phyloP scores from a whole-genome alignment of 2,888 invertebrate genomes.

The Orthosia gracilis region DNA sequence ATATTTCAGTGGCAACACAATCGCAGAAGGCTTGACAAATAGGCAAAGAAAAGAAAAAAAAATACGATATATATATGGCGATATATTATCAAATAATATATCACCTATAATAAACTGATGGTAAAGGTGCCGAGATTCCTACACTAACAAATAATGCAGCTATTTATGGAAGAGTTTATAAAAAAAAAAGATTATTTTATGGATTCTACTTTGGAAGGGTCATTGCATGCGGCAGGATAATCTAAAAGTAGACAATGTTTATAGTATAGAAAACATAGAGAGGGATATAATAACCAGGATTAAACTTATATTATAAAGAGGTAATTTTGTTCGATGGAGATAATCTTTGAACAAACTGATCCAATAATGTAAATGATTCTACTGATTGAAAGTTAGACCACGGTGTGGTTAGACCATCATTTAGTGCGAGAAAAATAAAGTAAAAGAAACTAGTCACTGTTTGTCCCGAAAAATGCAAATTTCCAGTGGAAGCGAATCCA shows the following conservation, averaged over 20 bases:
- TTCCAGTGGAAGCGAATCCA: no score
- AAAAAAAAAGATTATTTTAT: conserved; percentile 30
- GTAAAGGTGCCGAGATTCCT: conserved; percentile 4
- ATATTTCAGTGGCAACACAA: background rate
- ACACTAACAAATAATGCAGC: conserved; percentile 7
- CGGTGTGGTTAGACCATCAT: no score
- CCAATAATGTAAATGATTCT: no score
- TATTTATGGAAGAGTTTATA: conserved; percentile 35
- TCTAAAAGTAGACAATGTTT: conserved; percentile 41
- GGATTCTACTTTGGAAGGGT: conserved; percentile 19
- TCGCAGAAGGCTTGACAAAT: background rate
- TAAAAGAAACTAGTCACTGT: no score
- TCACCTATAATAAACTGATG: no score
- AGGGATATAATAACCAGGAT: conserved; percentile 10
- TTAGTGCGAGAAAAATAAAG: no score
- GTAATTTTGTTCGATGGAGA: no score
- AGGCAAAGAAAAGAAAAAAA: background rate
- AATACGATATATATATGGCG: no score
- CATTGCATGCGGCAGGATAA: conserved; percentile 38
- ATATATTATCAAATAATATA: background rate
- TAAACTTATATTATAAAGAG: background rate
- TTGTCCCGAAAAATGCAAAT: no score
- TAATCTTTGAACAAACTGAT: no score
- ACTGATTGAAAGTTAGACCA: no score
- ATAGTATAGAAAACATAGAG: conserved; percentile 16